A percentile compares a stretch with the other conserved stretches of the same genome.
These are phyloP conservation scores for Ophraella communa DNA, from an alignment of 2,888 invertebrate genomes.

Conservation along the genomic window DNA sequence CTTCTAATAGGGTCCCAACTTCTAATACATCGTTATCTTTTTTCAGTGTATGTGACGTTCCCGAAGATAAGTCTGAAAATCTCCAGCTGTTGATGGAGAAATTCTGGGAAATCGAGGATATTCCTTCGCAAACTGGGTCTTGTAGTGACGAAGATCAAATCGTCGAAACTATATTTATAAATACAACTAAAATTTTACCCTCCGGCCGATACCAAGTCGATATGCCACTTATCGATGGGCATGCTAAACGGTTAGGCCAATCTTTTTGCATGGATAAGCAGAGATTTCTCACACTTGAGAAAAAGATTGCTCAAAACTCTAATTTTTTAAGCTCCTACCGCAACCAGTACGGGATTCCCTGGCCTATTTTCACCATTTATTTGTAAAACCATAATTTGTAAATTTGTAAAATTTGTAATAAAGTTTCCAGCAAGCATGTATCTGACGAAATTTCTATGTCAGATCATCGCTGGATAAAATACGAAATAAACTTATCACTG, in stretches of 20 bases:
- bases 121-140: not conserved
- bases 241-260: not conserved
- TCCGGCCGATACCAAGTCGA: not conserved
- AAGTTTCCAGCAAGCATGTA: too few species aligned
- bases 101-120: not conserved
- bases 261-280: not conserved
- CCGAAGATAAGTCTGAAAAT: not conserved
- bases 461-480: too few species aligned
- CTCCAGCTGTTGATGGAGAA: not conserved
- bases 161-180: not conserved
- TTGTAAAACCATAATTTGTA: too few species aligned
- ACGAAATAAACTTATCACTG: too few species aligned
- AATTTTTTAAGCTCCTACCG: not conserved
- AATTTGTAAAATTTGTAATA: too few species aligned
- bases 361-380: too few species aligned
- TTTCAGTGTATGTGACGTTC: not conserved
- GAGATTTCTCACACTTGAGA: not conserved
- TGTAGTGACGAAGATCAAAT: not conserved
- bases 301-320: not conserved
- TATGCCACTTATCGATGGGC: not conserved
- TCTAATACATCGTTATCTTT: not conserved
- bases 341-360: too few species aligned
- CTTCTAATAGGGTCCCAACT: not conserved
- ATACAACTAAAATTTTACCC: not conserved
- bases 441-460: too few species aligned